Evolutionary conservation across 2,888 invertebrate genomes (phyloP).

Genomic region (Eupithecia pulchellata): DNA sequence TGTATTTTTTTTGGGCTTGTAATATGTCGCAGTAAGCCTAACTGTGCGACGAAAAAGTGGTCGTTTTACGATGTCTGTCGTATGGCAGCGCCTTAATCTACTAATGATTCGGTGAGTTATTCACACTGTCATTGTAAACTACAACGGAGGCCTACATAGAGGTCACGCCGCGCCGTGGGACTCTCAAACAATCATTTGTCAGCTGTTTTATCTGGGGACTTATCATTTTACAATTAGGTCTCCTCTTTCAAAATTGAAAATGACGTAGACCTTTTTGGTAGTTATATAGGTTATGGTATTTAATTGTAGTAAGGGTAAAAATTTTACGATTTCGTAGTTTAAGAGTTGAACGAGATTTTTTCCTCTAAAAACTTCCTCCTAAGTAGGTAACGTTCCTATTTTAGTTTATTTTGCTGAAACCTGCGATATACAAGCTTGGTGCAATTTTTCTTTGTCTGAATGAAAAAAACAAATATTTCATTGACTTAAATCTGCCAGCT

Average conservation of each 20-base stretch:
- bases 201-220: conserved; percentile 11
- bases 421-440: too few species aligned
- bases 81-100: too few species aligned
- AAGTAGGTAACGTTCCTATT: too few species aligned
- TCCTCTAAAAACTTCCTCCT: too few species aligned
- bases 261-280: background rate
- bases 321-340: background rate
- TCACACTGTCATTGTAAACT: conserved; percentile 2
- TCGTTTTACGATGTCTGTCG: too few species aligned
- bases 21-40: too few species aligned
- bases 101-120: conserved; percentile 4
- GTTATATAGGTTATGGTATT: background rate
- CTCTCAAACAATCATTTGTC: conserved; percentile 31
- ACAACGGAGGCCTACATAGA: conserved; percentile 4
- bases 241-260: background rate
- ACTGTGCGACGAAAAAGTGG: too few species aligned
- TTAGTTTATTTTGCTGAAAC: too few species aligned
- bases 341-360: background rate
- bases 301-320: background rate
- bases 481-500: too few species aligned
- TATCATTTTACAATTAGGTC: conserved; percentile 12
- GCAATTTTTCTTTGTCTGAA: too few species aligned
- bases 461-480: too few species aligned
- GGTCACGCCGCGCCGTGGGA: conserved; percentile 37
- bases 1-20: too few species aligned